Percentiles rank a stretch among this genome's conserved stretches.
Evolutionary conservation across 2,888 invertebrate species (phyloP).

Genomic region (Argynnis bischoffii): DNA sequence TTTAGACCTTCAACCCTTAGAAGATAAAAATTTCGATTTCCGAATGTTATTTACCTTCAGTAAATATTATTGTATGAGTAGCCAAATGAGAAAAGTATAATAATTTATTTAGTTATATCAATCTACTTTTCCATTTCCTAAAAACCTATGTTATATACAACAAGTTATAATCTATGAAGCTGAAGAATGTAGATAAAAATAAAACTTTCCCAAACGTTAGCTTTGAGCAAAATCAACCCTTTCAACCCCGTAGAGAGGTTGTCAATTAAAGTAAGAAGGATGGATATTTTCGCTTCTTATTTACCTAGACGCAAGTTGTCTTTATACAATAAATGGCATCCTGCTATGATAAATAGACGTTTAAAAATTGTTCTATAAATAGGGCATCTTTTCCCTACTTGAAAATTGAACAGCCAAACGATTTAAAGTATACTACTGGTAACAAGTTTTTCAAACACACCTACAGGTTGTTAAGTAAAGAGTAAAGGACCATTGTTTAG

Average conservation of each 20-base stretch:
- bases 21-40: too few relatives aligned
- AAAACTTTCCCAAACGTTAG: constrained; percentile 8
- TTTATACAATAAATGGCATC: background rate
- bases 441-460: too few relatives aligned
- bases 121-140: background rate
- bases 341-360: background rate
- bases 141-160: background rate
- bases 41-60: too few relatives aligned
- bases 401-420: too few relatives aligned
- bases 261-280: constrained; percentile 20
- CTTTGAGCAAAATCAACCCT: constrained; percentile 6
- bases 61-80: too few relatives aligned
- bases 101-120: background rate
- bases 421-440: too few relatives aligned
- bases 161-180: background rate
- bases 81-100: too few relatives aligned
- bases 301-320: constrained; percentile 3
- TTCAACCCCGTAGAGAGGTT: constrained; percentile 10
- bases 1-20: too few relatives aligned
- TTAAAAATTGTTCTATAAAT: too few relatives aligned
- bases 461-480: too few relatives aligned
- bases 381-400: too few relatives aligned
- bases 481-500: too few relatives aligned
- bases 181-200: background rate
- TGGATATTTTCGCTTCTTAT: constrained; percentile 8